Base-by-base conservation (phyloP, 2,888 invertebrate genomes). In the Epinotia nisella region DNA sequence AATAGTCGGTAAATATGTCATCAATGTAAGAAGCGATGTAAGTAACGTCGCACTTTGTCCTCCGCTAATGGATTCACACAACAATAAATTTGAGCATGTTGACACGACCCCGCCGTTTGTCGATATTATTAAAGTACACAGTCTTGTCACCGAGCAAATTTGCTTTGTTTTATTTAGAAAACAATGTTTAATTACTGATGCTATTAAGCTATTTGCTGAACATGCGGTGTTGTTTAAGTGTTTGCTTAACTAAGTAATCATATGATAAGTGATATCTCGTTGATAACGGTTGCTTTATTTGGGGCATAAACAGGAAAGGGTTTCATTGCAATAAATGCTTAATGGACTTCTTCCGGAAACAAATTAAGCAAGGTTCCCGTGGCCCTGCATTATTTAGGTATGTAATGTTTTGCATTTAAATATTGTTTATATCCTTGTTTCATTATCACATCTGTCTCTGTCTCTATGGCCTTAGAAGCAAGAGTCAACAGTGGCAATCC, bases 11-110 rank as follows among this genome's bases (percentile, higher is more conserved):
- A 68, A 72, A 72, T 62, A 72, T 72, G 76, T 74, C 78, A 70
- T 81, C 85, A 82, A 80, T 84, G 84, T 75, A 83, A 74, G 59
- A 67, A 73, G 67, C 72, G 72, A 68, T 75, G 56, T 77, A 74
- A 78, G 75, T 67, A 77, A 81, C 76, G 65, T 69, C 74, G 65
- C 51, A 74, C 73, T 74, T 69, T 70, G 70, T 59, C 51, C 70
- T 65, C 78, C 76, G 75, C 78, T 80, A 82, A 82, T 85, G 83
- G 83, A 84, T 87, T 84, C 84, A 83, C 81, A 78, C 78, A 79
- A 85, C 83, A 81, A 88, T 91, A 90, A 89, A 90, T 91, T 91
- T 88, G 76, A 82, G 85, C 80, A 84, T 87, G 87, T 87, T 88
- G 88, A 88, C 89, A 87, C 82, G 77, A 77, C 82, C 58, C 80